Evolutionary conservation across 2,797 vertebrate species (phyloP), one percentile per base, ranked within the genome.

Genomic region (Bryconaethiops microstoma): DNA sequence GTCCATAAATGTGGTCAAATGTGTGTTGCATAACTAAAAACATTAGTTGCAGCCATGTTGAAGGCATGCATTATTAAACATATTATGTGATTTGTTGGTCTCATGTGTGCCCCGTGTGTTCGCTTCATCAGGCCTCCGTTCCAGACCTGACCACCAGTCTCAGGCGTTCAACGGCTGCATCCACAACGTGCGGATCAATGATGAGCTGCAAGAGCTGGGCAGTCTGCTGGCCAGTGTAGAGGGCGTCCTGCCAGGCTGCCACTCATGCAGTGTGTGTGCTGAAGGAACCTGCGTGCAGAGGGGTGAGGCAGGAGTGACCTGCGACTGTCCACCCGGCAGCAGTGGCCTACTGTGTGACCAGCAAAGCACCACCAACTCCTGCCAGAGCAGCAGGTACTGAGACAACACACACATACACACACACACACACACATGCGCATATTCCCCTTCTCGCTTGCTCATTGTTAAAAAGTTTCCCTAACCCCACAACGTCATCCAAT

Each of bases 101-200:
- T 35, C 87, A 99, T 97, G 98, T 13, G 96, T 97, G 40, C 97
- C 98, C 0, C 93, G 95, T 55, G 93, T 94, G 81, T 94, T 95
- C 0, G 94, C 96, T 75, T 92, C 96, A n/a, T 94, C 94, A 0
- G 95, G 95, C 4, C 85, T 98, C 60, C 96, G 96, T 57, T 94
- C 96, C n/a, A 95, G 96, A 5, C 89, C 95, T 0, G 97, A 99
- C 39, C 95, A 96, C 19, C 92, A 94, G 0, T 94, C 94, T 25
- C 97, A 95, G n/a, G 93, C 95, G 42, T 99, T 99, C 82, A 96
- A 96, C 0, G 98, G 98, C 79, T 99, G 98, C 84, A 96, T 99
- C 85, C 97, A 97, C 0, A 96, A 99, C 0, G 95, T 99, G 23
- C 93, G 94, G 45, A 96, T 99, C 91, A 98, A 99, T 74, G 96